Base-by-base conservation (phyloP, 2,113 vertebrate genomes). In the Pycnonotus jocosus region DNA sequence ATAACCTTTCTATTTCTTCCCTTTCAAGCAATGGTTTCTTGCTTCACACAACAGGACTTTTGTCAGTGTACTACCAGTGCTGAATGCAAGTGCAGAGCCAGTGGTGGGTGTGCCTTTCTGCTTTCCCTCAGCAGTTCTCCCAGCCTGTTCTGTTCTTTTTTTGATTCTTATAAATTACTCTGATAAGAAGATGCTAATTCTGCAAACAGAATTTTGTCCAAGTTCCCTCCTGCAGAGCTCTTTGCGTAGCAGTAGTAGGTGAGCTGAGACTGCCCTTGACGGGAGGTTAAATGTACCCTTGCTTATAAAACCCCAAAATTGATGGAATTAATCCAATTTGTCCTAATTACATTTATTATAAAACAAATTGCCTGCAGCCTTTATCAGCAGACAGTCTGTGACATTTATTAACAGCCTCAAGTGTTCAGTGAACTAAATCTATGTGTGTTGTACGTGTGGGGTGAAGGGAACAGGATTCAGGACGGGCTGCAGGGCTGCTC, bases 301-400 rank as follows among this genome's bases (percentile, higher is more conserved):
- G 79, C 76, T 88, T 82, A 56, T n/a, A 79, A 86, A 95, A 74
- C 70, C 78, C 77, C 82, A 11, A 15, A 86, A 68, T 80, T 45
- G 17, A 93, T 0, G 0, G 81, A 95, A 96, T 95, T 92, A 94
- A 95, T 97, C 96, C 95, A 96, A 93, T 95, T 94, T 92, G 90
- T 93, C 92, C 98, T 98, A 98, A 98, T 98, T 98, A 98, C 93
- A 81, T 95, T 97, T 96, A 97, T 98, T 97, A 97, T 91, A 98
- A 85, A 95, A 6, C 87, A 92, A 81, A 27, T 76, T 83, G 94
- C 80, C 91, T 78, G 7, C 84, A 81, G 86, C 88, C 73, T 80
- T 58, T 27, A 48, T 42, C 87, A 88, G 86, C 44, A 94, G 94
- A 57, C 94, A 68, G 89, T 18, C 93, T 72, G 91, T 81, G 92